A percentile compares a stretch with the other conserved stretches of the same genome.
Evolutionary conservation across 2,797 vertebrate genomes (phyloP).

Genomic region (Lagorchestes hirsutus): DNA sequence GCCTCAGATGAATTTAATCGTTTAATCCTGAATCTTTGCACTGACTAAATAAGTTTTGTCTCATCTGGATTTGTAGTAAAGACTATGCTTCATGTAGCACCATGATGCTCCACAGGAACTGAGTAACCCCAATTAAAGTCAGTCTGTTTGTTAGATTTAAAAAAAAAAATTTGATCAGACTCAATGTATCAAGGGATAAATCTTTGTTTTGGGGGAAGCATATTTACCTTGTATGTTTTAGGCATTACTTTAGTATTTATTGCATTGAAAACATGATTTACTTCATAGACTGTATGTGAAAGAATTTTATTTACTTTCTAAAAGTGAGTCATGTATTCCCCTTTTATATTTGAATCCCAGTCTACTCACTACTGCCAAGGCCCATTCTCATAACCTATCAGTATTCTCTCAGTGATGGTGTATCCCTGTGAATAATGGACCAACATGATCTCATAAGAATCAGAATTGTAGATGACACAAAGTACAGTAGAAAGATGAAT

Average conservation of each 20-base stretch:
- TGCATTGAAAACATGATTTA: fast-evolving
- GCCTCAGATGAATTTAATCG: fast-evolving
- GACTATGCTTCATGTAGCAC: not conserved
- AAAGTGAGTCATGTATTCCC: not conserved
- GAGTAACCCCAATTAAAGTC: fast-evolving
- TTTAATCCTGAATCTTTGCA: not conserved
- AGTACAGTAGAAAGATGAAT: not conserved
- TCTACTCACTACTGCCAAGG: not conserved
- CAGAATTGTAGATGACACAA: not conserved
- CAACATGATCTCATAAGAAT: not conserved
- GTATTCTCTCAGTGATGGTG: not conserved
- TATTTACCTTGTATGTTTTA: fast-evolving
- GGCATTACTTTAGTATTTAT: not conserved
- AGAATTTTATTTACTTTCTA: not conserved
- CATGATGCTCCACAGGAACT: not conserved
- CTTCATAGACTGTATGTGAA: not conserved
- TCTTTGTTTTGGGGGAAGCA: fast-evolving
- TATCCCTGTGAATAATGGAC: not conserved
- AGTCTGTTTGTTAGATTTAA: not conserved
- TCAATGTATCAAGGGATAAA: fast-evolving
- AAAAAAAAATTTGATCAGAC: not conserved
- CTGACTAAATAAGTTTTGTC: not conserved
- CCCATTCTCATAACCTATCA: not conserved
- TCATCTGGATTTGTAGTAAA: not conserved
- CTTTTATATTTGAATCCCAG: not conserved